Evolutionary conservation across 2,113 vertebrate species (phyloP).

Genomic region (Paradoxurus hermaphroditus): DNA sequence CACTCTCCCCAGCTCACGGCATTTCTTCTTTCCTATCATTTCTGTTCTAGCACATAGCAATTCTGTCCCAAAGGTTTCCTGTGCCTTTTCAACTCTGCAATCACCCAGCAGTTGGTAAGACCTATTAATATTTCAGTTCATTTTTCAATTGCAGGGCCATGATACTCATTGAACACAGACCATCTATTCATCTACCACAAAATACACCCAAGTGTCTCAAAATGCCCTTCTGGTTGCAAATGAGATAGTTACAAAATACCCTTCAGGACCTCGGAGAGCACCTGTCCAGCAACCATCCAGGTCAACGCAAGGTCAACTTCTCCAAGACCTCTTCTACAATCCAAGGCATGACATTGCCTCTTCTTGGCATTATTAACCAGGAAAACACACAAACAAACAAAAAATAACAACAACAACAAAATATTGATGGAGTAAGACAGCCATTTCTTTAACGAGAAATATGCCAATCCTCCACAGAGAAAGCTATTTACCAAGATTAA

Average conservation of each 20-base stretch:
- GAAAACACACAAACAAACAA: background rate
- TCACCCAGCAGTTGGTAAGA: conserved; percentile 55
- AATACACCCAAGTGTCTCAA: conserved; percentile 49
- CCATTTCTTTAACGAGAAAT: conserved; percentile 31
- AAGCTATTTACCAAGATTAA: background rate
- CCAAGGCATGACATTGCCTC: background rate
- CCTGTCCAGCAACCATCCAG: rapidly evolving
- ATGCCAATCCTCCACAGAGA: background rate
- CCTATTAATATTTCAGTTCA: conserved; percentile 63
- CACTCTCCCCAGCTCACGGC: background rate
- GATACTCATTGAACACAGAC: conserved; percentile 46
- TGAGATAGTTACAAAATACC: background rate
- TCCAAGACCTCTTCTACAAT: background rate
- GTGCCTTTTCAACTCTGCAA: conserved; percentile 59
- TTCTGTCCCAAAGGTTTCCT: conserved; percentile 41
- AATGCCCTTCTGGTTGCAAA: conserved; percentile 25
- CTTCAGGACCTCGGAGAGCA: conserved; percentile 37
- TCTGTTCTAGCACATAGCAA: conserved; percentile 15
- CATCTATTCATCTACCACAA: conserved; percentile 53
- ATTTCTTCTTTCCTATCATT: conserved; percentile 25
- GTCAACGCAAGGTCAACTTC: background rate
- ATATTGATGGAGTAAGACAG: background rate
- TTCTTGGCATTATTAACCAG: background rate
- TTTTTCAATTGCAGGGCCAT: conserved; percentile 48
- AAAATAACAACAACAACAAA: background rate